Evolutionary conservation across 2,113 vertebrate species (phyloP), one percentile per base, ranked within the genome.

Genomic region (Heterochromis multidens): DNA sequence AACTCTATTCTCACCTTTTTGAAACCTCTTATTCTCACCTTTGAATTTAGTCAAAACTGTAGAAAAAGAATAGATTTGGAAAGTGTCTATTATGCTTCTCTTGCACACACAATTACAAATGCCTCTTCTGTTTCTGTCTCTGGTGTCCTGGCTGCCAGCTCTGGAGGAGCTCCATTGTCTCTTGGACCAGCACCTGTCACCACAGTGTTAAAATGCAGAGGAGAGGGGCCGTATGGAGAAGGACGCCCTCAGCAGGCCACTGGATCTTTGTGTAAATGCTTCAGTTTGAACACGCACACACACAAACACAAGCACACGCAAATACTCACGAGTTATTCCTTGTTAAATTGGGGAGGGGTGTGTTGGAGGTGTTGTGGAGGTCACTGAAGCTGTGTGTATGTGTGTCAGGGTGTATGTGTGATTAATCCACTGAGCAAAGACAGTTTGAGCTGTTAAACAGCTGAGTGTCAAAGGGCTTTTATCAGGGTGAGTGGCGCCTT

Each of bases 401-500:
- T 72, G 46, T 54, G 70, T 63, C 65, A 14, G 63, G 67, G 63
- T 74, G 74, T 43, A 77, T 52, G 59, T 85, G 87, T 77, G 84
- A 86, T 88, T 90, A 90, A 92, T 92, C 93, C 91, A 84, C 60
- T 77, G 85, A 84, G 89, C 90, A 92, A 93, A 93, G 93, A 91
- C 91, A 83, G 91, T 92, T 92, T 89, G 92, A 93, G 91, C 90
- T 86, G 91, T 89, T 90, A 91, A 95, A 95, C 93, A 95, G 93
- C 95, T 95, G 95, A 93, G 90, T 91, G 93, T 95, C 93, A 94
- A 92, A 94, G 88, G 89, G 90, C 93, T 94, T 95, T 93, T 93
- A 94, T 93, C 92, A 94, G 88, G 87, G 90, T 63, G 11, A 91
- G 88, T 88, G 94, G 92, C 87, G 86, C 92, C 93, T 87, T 72